Evolutionary conservation across 2,113 vertebrate species (phyloP), one percentile per base, ranked within the genome.

Genomic region (Zeus faber): DNA sequence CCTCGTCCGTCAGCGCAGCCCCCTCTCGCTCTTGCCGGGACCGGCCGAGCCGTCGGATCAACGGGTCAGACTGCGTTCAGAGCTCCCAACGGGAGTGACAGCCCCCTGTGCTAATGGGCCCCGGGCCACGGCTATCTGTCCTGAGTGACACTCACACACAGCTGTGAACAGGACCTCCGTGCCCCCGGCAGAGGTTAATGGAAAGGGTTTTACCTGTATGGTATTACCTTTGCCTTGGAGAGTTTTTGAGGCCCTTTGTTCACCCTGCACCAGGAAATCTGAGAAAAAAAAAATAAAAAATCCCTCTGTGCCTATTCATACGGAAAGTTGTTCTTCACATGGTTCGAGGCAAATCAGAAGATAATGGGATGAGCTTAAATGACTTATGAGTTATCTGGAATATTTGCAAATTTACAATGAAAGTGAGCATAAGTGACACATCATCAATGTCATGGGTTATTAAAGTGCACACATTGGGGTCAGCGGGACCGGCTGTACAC

Each of bases 121-220:
- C n/a, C 2, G 78, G 64, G 76, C 65, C 6, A 24, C 3, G 6
- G 10, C 54, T 39, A 17, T 60, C 35, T 67, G 67, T 69, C 68
- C 49, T 52, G 62, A 74, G 40, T 51, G 83, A 76, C 73, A 54
- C 26, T 54, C 61, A 45, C 62, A 65, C 65, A 33, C 63, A 67
- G 37, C 72, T 76, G 73, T 60, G 64, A 64, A 56, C 70, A 54
- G 51, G 67, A 63, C 31, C 49, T 0, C n/a, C 23, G 5, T 17
- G 56, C 44, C 72, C 66, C 46, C 47, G 59, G 1, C 2, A 23
- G 44, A 70, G 82, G 84, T 82, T 82, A 79, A 80, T 79, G 80
- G 58, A 70, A 55, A 35, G 27, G 62, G 58, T 3, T 55, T 69
- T 68, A 80, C 78, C 74, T 83, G 75, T 67, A 68, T 60, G 77